These are phyloP conservation scores for Ramphastos sulfuratus DNA, from an alignment of 2,113 vertebrate species.

Conservation along the genomic window DNA sequence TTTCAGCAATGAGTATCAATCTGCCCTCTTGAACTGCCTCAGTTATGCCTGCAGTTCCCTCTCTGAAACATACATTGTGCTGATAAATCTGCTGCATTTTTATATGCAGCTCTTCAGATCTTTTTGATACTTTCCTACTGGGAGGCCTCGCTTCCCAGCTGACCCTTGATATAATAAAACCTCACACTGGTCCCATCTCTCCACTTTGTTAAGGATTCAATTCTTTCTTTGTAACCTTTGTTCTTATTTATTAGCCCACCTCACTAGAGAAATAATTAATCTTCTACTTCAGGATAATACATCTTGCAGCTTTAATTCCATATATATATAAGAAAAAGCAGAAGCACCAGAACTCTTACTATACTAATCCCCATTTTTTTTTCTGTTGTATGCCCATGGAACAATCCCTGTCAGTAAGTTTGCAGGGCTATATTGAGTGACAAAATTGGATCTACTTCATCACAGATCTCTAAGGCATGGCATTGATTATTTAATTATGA, in stretches of 20 bases:
- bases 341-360: not conserved
- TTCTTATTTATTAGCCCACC: not conserved
- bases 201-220: not conserved
- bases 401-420: not conserved
- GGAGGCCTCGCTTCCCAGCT: not conserved
- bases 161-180: not conserved
- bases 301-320: not conserved
- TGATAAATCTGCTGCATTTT: conserved; percentile 59
- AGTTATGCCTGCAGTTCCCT: conserved; percentile 31
- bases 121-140: not conserved
- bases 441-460: conserved; percentile 18
- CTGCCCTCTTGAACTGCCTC: conserved; percentile 51
- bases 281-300: not conserved
- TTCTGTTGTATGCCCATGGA: not conserved
- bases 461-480: not conserved
- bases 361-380: not conserved
- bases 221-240: not conserved
- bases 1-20: not conserved
- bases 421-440: not conserved
- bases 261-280: not conserved
- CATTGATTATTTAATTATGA: conserved; percentile 28
- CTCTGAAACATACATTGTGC: conserved; percentile 40
- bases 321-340: not conserved
- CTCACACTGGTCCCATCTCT: not conserved
- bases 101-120: not conserved